Conservation (phyloP, 2,797 vertebrate genomes). For the Acrocephalus scirpaceus region DNA sequence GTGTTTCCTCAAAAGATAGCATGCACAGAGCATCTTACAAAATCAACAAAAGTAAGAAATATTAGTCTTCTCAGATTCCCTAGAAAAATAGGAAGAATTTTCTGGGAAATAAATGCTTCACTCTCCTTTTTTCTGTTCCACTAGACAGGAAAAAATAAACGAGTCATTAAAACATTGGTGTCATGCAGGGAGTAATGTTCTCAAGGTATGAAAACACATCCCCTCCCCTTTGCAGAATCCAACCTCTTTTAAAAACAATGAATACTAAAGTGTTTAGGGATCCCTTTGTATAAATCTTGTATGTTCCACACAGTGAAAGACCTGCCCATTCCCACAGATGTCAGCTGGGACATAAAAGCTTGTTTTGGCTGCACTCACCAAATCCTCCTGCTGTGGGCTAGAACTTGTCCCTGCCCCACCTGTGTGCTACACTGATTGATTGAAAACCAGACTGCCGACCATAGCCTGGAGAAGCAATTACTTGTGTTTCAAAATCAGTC, state of each 20-base stretch:
- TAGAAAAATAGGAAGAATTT: not conserved
- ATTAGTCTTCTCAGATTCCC: not conserved
- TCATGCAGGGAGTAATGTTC: constrained; percentile 5
- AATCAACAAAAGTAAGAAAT: not conserved
- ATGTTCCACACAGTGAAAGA: not conserved
- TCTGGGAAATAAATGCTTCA: not conserved
- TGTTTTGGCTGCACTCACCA: constrained; percentile 21
- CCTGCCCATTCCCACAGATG: constrained; percentile 27
- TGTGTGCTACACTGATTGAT: not conserved
- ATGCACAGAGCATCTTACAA: not conserved
- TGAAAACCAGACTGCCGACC: not conserved
- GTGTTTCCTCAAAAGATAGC: not conserved
- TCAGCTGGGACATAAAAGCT: constrained; percentile 37
- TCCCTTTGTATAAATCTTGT: not conserved
- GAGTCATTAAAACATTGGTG: not conserved
- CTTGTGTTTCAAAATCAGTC: not conserved
- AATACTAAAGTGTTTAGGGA: constrained; percentile 16
- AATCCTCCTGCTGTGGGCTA: not conserved
- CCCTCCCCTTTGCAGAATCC: not conserved
- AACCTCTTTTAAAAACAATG: not conserved
- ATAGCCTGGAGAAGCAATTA: not conserved
- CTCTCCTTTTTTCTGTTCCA: not conserved
- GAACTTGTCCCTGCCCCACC: not conserved
- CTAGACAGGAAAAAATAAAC: not conserved
- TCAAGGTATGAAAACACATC: constrained; percentile 44